A percentile compares a stretch with the other conserved stretches of the same genome.
Conservation (phyloP, 2,797 vertebrate genomes). For the Sorex maritimensis region DNA sequence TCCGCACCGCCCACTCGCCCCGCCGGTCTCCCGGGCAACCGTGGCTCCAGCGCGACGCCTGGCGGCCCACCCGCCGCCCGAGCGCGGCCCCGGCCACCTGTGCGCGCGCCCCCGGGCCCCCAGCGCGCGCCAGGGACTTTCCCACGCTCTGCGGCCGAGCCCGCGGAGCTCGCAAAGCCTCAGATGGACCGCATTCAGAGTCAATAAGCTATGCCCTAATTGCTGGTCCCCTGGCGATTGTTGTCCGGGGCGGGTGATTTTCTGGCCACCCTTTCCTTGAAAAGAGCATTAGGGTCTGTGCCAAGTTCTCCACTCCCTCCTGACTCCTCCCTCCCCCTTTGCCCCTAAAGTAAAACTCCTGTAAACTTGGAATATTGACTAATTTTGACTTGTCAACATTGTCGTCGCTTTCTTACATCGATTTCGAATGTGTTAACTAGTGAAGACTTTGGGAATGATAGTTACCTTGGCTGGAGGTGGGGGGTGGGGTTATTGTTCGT, state of each 20-base stretch:
- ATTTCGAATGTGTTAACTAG: slow-evolving; percentile 30
- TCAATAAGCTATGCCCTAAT: not conserved
- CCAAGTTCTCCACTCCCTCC: not conserved
- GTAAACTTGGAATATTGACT: not conserved
- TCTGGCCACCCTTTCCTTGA: not conserved
- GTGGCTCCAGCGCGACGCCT: slow-evolving; percentile 90
- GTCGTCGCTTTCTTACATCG: not conserved
- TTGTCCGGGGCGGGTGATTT: not conserved
- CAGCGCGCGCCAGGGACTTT: not conserved
- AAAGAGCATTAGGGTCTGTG: not conserved
- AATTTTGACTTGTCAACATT: not conserved
- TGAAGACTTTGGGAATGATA: not conserved
- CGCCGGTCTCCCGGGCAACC: slow-evolving; percentile 86
- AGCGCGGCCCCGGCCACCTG: slow-evolving; percentile 73
- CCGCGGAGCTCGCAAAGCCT: not conserved
- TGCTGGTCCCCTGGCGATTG: too few relatives aligned
- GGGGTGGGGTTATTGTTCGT: not conserved
- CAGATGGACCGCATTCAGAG: not conserved
- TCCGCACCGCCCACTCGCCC: slow-evolving; percentile 81
- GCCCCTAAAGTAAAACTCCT: not conserved
- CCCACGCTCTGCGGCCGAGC: too few relatives aligned
- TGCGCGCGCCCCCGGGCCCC: slow-evolving; percentile 6
- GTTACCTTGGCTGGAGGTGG: too few relatives aligned
- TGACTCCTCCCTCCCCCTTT: not conserved
- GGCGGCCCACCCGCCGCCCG: slow-evolving; percentile 82